Evolutionary conservation across 2,113 vertebrate species (phyloP), one percentile per base, ranked within the genome.

Genomic region (Pelusios castaneus): DNA sequence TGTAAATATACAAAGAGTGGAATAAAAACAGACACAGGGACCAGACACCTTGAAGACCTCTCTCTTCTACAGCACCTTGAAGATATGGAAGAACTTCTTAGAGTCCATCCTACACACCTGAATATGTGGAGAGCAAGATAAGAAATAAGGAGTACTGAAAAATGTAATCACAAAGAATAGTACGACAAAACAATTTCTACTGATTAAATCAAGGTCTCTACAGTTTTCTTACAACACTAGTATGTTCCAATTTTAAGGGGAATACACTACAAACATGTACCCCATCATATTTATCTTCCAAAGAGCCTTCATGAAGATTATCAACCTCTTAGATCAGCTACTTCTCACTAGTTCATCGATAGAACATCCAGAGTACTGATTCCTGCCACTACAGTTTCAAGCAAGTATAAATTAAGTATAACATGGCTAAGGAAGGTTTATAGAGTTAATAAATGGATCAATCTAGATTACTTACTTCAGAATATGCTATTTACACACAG

Each of bases 401-500:
- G 3, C 17, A n/a, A 77, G 41, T 85, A 24, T 58, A 58, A 87
- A 83, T 73, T 78, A 43, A 92, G 82, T 1, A 0, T 5, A 34
- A 51, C 2, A 9, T 3, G 70, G 87, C 82, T 88, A 82, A 34
- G 82, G 58, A 93, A 88, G 80, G n/a, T n/a, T n/a, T n/a, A n/a
- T n/a, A n/a, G n/a, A n/a, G n/a, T n/a, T n/a, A n/a, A n/a, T n/a
- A n/a, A n/a, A n/a, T n/a, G n/a, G n/a, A n/a, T n/a, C n/a, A n/a
- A n/a, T n/a, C n/a, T n/a, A n/a, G n/a, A n/a, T n/a, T n/a, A n/a
- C 10, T 17, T n/a, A 29, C 47, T 89, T 84, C 0, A 1, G 79
- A 92, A 91, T 63, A 89, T 1, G 49, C 27, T 25, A 51, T 52
- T 73, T 95, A 52, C 84, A 88, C 52, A 85, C 91, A 93, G 93